Percentiles rank a stretch among this genome's conserved stretches.
These are phyloP conservation scores for Tringa solitaria DNA, from an alignment of 2,113 vertebrate genomes.

Conservation along the genomic window DNA sequence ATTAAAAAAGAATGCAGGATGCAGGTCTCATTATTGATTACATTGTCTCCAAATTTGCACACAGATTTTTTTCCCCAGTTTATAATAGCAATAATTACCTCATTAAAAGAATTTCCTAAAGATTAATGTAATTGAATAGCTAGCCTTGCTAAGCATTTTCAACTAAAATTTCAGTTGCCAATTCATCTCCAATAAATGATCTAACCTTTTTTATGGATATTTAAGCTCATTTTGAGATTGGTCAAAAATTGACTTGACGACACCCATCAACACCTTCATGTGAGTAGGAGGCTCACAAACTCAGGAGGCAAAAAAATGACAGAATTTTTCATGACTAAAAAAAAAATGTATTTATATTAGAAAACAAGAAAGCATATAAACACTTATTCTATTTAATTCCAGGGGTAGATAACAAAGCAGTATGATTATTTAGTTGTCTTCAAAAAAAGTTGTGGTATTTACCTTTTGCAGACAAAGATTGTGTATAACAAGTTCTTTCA, in stretches of 20 bases:
- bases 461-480: background rate
- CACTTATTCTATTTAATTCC: background rate
- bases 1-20: background rate
- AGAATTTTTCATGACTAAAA: background rate
- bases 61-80: background rate
- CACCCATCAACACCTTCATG: background rate
- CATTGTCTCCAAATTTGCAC: background rate
- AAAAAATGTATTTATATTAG: background rate
- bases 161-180: background rate
- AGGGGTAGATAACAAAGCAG: background rate
- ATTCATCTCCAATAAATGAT: background rate
- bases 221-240: background rate
- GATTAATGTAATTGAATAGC: background rate
- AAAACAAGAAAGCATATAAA: background rate
- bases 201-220: background rate
- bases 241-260: background rate
- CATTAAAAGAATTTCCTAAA: slow-evolving; percentile 14
- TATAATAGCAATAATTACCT: slow-evolving; percentile 15
- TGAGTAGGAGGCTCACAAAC: background rate
- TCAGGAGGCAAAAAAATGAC: background rate
- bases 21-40: slow-evolving; percentile 17
- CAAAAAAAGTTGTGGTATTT: background rate
- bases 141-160: background rate
- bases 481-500: background rate
- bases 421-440: background rate